Evolutionary conservation across 2,113 vertebrate genomes (phyloP), one percentile per base, ranked within the genome.

Genomic region (Pongo pygmaeus): DNA sequence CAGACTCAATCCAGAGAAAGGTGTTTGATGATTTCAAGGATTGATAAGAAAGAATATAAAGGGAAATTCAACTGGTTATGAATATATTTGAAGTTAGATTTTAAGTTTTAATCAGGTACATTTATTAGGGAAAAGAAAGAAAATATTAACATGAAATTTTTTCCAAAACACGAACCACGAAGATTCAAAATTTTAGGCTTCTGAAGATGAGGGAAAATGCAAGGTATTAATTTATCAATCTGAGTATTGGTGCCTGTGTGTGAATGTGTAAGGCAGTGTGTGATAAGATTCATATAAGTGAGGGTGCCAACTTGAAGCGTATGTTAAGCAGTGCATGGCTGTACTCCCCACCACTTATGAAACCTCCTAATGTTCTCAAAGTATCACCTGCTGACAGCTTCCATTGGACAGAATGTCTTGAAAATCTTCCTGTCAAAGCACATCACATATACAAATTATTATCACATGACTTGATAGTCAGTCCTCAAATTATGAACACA

Each of bases 251-350:
- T 32, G 23, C 52, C 25, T 35, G 1, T 4, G 2, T n/a, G 16
- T 43, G 48, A 20, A 61, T 22, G 30, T 11, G 6, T 5, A 3
- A 64, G 9, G 6, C 17, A 2, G 30, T 10, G 1, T 12, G 6
- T 27, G 18, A 14, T 35, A 38, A 50, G 57, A 9, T 17, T 80
- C 52, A 3, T 2, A 6, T 4, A 17, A 40, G 3, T 11, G 22
- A 75, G 10, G 2, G 7, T 16, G 18, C 1, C 8, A 35, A 40
- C 20, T 7, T 10, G 35, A 9, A 23, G 4, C 0, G 8, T 38
- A 74, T 75, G 40, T 43, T 75, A 75, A 75, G 72, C 40, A 75
- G 40, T 43, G 23, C 40, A 43, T 43, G 38, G 12, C 23, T 27
- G 1, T 43, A 43, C 6, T 35, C 3, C 14, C 20, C 30, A n/a